Percentiles rank a stretch among this genome's conserved stretches.
These are phyloP conservation scores for Anthopleura xanthogrammica DNA, from an alignment of 92 coral and sea anemone genomes.

Conservation along the genomic window DNA sequence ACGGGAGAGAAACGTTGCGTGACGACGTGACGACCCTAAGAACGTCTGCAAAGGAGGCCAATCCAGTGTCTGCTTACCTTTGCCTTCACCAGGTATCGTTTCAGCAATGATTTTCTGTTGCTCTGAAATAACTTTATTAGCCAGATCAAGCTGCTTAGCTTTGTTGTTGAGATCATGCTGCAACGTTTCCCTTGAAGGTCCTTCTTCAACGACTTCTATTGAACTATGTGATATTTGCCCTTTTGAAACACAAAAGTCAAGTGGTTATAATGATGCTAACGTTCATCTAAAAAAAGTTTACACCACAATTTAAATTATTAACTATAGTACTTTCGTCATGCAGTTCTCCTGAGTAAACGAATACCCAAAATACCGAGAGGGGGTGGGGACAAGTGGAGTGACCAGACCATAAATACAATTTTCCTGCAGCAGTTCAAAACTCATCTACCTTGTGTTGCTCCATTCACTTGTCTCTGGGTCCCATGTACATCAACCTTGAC, in stretches of 20 bases:
- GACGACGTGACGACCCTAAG: too few relatives aligned
- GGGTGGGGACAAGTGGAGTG: too few relatives aligned
- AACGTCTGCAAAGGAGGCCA: too few relatives aligned
- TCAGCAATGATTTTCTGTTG: slow-evolving; percentile 37
- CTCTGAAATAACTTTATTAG: slow-evolving; percentile 33
- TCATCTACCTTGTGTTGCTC: neutral
- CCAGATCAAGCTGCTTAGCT: slow-evolving; percentile 40
- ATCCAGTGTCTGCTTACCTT: slow-evolving; percentile 5
- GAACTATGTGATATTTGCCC: neutral
- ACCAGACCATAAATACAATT: too few relatives aligned
- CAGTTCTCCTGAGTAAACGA: too few relatives aligned
- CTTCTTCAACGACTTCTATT: slow-evolving; percentile 19
- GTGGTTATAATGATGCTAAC: too few relatives aligned
- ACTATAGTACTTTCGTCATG: too few relatives aligned
- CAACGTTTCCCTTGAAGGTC: slow-evolving; percentile 42
- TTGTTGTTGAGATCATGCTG: slow-evolving; percentile 51
- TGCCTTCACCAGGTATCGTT: slow-evolving; percentile 2
- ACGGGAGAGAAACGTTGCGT: too few relatives aligned
- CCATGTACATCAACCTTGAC: slow-evolving; percentile 66
- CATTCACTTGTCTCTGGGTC: neutral
- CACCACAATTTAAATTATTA: too few relatives aligned
- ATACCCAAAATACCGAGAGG: too few relatives aligned
- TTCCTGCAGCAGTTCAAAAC: too few relatives aligned
- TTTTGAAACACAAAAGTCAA: neutral
- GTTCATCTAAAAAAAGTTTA: too few relatives aligned